A percentile compares a stretch with the other conserved stretches of the same genome.
phyloP scores from a whole-genome alignment of 2,888 invertebrate genomes.

The Hoplodrina blanda region DNA sequence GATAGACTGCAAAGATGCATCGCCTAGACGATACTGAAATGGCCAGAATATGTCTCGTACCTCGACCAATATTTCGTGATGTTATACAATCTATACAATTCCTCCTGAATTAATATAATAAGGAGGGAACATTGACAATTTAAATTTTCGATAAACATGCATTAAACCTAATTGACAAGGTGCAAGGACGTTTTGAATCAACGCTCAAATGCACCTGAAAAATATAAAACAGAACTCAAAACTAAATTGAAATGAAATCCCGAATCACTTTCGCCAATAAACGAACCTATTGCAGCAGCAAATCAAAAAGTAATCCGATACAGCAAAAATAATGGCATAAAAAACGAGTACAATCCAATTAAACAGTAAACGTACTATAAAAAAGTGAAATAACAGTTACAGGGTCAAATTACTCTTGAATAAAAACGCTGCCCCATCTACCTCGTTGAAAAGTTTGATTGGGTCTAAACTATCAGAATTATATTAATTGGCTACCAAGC shows the following conservation, averaged over 20 bases:
- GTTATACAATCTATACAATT: no score
- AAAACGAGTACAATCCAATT: slow-evolving; percentile 33
- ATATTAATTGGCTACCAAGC: slow-evolving; percentile 70
- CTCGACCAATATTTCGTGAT: no score
- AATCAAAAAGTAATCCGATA: slow-evolving; percentile 32
- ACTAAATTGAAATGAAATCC: neutral
- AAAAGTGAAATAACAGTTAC: slow-evolving; percentile 19
- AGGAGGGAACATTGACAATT: no score
- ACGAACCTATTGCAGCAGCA: slow-evolving; percentile 4
- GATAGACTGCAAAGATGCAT: no score
- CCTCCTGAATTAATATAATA: no score
- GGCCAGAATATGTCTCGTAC: no score
- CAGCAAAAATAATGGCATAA: slow-evolving; percentile 2
- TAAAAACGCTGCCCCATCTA: slow-evolving; percentile 67
- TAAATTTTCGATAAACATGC: no score
- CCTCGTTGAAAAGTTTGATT: slow-evolving; percentile 75
- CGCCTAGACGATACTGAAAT: no score
- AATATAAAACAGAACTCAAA: neutral
- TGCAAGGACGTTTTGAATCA: no score
- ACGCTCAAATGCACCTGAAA: neutral
- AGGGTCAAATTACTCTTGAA: slow-evolving; percentile 30
- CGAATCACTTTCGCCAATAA: slow-evolving; percentile 5
- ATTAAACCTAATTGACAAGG: no score
- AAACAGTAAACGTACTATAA: slow-evolving; percentile 29
- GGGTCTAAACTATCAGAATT: slow-evolving; percentile 76